Conservation (phyloP, 1,140 invertebrate genomes). For the Bombus confusus region DNA sequence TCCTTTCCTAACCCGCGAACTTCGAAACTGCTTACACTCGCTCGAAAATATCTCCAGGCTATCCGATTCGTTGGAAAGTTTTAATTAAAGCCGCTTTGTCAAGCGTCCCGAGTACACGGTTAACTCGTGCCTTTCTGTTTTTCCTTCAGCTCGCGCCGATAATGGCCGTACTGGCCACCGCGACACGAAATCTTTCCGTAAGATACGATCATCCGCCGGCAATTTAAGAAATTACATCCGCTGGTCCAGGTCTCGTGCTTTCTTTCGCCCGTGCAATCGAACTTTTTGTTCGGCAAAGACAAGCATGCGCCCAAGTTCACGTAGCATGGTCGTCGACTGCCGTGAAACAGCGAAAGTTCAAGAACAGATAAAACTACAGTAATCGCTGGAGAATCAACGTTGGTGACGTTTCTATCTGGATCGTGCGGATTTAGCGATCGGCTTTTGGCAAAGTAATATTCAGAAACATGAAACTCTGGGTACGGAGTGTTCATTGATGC, state of each 20-base stretch:
- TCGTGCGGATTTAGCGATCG: background rate
- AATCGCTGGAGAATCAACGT: background rate
- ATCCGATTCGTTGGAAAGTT: constrained; percentile 54
- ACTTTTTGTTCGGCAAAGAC: constrained; percentile 6
- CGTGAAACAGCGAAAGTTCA: background rate
- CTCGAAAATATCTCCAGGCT: constrained; percentile 50
- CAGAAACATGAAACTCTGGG: background rate
- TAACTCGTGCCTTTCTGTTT: constrained; percentile 8
- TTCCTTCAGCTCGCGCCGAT: background rate
- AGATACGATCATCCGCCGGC: constrained; percentile 25
- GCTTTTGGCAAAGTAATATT: background rate
- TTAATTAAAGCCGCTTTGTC: constrained; percentile 64
- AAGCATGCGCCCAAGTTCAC: background rate
- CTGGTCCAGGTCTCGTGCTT: background rate
- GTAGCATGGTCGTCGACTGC: too few species aligned
- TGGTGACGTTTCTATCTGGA: background rate
- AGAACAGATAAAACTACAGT: background rate
- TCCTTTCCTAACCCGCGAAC: too few species aligned
- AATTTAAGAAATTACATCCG: constrained; percentile 35
- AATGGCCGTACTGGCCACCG: constrained; percentile 10
- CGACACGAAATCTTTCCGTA: constrained; percentile 41
- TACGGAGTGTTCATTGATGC: background rate
- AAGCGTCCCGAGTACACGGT: constrained; percentile 32
- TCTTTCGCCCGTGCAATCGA: constrained; percentile 12
- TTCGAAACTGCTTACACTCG: constrained; percentile 31